These are phyloP conservation scores for Nanorana parkeri DNA, from an alignment of 2,113 vertebrate species.

Conservation along the genomic window DNA sequence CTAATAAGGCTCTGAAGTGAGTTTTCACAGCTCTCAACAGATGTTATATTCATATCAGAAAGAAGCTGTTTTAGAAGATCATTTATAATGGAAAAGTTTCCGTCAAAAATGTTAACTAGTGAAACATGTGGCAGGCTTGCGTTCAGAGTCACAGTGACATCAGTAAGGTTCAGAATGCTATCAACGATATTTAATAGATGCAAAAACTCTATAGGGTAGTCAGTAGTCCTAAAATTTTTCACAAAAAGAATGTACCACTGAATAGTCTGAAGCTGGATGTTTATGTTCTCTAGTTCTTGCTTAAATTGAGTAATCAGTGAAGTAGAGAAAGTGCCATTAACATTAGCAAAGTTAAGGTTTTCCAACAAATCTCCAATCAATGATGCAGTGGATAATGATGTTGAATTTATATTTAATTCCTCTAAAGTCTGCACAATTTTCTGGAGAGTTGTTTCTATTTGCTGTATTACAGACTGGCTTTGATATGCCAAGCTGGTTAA, in stretches of 20 bases:
- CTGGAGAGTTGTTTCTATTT: conserved; percentile 3
- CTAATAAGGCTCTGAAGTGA: conserved; percentile 52
- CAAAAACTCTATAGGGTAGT: too few relatives aligned
- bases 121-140: background rate
- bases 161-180: conserved; percentile 20
- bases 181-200: background rate
- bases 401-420: conserved; percentile 1
- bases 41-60: conserved; percentile 34
- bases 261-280: conserved; percentile 30
- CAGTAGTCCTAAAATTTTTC: conserved; percentile 3
- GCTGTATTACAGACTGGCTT: background rate
- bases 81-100: background rate
- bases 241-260: conserved; percentile 24
- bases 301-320: background rate
- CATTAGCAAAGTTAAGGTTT: background rate
- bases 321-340: background rate
- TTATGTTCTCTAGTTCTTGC: conserved; percentile 20
- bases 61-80: background rate
- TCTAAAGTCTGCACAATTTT: conserved; percentile 21
- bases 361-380: background rate
- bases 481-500: conserved; percentile 3
- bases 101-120: background rate
- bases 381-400: background rate
- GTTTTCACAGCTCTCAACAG: conserved; percentile 45
- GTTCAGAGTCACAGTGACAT: background rate